phyloP scores from a whole-genome alignment of 2,113 vertebrate species.

The Sturnus vulgaris region DNA sequence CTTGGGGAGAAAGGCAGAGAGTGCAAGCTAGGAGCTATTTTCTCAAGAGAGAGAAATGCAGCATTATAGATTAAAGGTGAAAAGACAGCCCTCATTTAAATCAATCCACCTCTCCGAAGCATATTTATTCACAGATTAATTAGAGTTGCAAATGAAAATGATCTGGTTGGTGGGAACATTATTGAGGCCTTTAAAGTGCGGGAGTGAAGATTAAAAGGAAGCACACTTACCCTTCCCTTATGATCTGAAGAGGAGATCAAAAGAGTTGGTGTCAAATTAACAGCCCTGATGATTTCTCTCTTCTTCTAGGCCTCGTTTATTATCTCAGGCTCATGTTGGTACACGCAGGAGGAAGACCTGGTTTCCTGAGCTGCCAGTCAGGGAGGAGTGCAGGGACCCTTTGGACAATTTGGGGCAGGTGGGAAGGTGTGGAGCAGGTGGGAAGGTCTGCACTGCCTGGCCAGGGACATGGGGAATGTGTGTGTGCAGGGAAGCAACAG shows the following conservation, averaged over 20 bases:
- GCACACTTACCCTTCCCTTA: constrained; percentile 75
- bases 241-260: constrained; percentile 76
- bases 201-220: constrained; percentile 80
- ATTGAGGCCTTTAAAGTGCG: constrained; percentile 78
- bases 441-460: neutral
- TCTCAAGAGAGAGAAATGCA: constrained; percentile 75
- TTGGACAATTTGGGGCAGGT: fast-evolving
- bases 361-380: neutral
- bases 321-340: constrained; percentile 55
- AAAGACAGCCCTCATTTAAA: constrained; percentile 80
- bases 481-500: neutral
- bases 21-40: constrained; percentile 78
- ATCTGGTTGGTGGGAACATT: constrained; percentile 81
- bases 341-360: neutral
- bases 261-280: constrained; percentile 72
- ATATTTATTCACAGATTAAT: constrained; percentile 83
- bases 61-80: constrained; percentile 83
- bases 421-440: neutral
- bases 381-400: neutral
- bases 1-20: constrained; percentile 61
- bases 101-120: constrained; percentile 79
- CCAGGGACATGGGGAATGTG: fast-evolving
- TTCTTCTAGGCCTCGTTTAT: constrained; percentile 56
- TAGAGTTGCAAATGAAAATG: constrained; percentile 84
- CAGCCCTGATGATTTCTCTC: constrained; percentile 69